Evolutionary conservation across 1,140 invertebrate genomes (phyloP).

Genomic region (Metopolophium dirhodum): DNA sequence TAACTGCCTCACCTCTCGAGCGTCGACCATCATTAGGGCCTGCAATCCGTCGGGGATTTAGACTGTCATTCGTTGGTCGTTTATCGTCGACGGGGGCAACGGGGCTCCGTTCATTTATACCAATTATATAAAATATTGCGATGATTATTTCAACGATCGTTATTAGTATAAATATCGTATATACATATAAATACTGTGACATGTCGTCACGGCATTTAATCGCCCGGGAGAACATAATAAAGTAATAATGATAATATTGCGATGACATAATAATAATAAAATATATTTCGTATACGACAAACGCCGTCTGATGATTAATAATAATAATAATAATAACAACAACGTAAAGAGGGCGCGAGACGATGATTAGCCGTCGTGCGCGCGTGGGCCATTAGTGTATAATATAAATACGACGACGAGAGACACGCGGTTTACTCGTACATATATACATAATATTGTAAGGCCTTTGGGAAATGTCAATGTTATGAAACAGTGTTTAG

Average conservation of each 20-base stretch:
- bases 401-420: background rate
- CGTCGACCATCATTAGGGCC: background rate
- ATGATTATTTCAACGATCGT: background rate
- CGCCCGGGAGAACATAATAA: background rate
- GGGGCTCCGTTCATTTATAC: background rate
- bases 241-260: background rate
- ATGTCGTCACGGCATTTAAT: background rate
- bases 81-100: background rate
- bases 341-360: background rate
- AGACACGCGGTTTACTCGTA: background rate
- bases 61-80: background rate
- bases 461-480: conserved; percentile 48
- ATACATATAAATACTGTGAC: no score
- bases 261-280: background rate
- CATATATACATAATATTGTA: background rate
- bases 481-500: conserved; percentile 47
- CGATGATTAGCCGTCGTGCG: conserved; percentile 1
- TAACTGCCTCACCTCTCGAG: background rate
- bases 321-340: conserved; percentile 21
- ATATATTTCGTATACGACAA: background rate
- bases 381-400: conserved; percentile 18
- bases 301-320: conserved; percentile 22
- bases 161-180: background rate
- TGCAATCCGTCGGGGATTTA: background rate
- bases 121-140: background rate